Evolutionary conservation across 2,797 vertebrate genomes (phyloP), one percentile per base, ranked within the genome.

Genomic region (Eurystomus glaucurus): DNA sequence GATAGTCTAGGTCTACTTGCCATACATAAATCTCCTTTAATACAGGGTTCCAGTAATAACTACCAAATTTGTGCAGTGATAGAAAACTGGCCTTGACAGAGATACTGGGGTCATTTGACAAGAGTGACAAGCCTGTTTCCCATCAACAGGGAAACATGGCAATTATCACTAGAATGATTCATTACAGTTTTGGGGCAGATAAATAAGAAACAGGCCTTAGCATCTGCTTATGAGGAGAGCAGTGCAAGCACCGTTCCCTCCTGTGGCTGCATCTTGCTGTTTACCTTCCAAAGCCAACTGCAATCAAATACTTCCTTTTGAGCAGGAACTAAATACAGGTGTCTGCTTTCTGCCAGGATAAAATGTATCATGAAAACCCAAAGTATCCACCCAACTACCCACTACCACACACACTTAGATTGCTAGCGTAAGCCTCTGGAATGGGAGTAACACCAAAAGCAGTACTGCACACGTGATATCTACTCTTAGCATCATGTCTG

Each of bases 391-490:
- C 48, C 57, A 79, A 8, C 55, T 43, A 39, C 22, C n/a, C 28
- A 6, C 9, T 20, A 76, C 39, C 62, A 69, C 52, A 20, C 31
- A 9, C 9, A 5, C 23, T n/a, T 8, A 10, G 21, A 17, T 4
- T 21, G n/a, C 68, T 41, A 31, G 16, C 18, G 17, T 45, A 54
- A 41, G 39, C 4, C 23, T 17, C 46, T 41, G 72, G 25, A 29
- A 20, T 4, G 20, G 29, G 22, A 58, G 3, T 8, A 60, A 23
- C 68, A 75, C 68, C 60, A 48, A 43, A 26, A 74, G 14, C 41
- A 60, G 35, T 3, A n/a, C 0, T 52, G 51, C 23, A 69, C 23
- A 29, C 0, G 1, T 18, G 46, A 46, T 14, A 43, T 13, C 6
- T 10, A 50, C 26, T 29, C 74, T 6, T 10, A 61, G 62, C 28